Evolutionary conservation across 2,113 vertebrate species (phyloP).

Genomic region (Corydoras maculifer): DNA sequence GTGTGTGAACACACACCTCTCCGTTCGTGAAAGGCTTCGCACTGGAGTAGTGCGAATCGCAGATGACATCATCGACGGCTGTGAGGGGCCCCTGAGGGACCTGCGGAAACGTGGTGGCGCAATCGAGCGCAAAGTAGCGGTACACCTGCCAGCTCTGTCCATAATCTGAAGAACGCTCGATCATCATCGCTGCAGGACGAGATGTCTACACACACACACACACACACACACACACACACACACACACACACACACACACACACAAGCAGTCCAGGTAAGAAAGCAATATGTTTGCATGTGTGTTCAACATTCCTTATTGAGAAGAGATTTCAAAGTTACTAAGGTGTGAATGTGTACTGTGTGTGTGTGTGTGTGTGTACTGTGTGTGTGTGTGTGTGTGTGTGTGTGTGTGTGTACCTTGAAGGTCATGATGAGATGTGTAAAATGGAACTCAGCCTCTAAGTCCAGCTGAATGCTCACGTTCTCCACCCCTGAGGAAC

Average conservation of each 20-base stretch:
- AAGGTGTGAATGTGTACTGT: not conserved
- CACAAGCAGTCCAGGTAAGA: no score
- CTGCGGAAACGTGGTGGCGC: constrained; percentile 75
- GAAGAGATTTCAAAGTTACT: constrained; percentile 36
- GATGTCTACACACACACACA: constrained; percentile 71
- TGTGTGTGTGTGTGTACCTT: constrained; percentile 70
- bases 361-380: not conserved
- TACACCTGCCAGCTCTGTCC: constrained; percentile 87
- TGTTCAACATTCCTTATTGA: constrained; percentile 47
- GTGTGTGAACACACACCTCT: constrained; percentile 67
- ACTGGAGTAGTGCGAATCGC: constrained; percentile 88
- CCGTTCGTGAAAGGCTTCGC: constrained; percentile 91
- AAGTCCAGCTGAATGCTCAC: constrained; percentile 90
- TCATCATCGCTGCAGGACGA: constrained; percentile 91
- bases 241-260: no score
- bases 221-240: constrained; percentile 7
- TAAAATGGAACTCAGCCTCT: constrained; percentile 97
- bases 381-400: not conserved
- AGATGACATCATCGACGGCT: constrained; percentile 88
- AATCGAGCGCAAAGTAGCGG: constrained; percentile 87
- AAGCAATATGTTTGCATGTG: constrained; percentile 10
- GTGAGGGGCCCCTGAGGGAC: constrained; percentile 76
- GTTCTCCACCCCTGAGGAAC: constrained; percentile 81
- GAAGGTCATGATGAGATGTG: constrained; percentile 98
- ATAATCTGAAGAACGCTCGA: constrained; percentile 89